Percentiles rank a stretch among this genome's conserved stretches.
Evolutionary conservation across 2,797 vertebrate genomes (phyloP).

Genomic region (Muscicapa comitata): DNA sequence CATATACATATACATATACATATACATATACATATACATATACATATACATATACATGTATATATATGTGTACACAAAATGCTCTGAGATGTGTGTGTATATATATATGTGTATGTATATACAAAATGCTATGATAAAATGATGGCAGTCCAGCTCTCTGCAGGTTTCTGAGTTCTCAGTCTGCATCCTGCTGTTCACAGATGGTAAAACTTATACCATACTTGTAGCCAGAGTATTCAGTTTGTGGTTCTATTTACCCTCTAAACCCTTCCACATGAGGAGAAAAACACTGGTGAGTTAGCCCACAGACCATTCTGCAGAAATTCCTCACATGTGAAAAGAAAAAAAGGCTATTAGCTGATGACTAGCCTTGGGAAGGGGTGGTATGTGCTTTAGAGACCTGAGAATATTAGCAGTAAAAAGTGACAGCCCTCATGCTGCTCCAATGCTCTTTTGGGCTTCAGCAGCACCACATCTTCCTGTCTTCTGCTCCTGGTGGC

Average conservation of each 20-base stretch:
- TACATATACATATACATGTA: accelerated
- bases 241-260: background rate
- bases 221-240: background rate
- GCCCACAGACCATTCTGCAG: background rate
- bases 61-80: no score
- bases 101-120: background rate
- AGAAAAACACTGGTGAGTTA: background rate
- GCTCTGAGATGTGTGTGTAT: no score
- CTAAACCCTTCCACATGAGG: background rate
- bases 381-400: background rate
- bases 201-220: background rate
- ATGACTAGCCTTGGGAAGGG: background rate
- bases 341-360: background rate
- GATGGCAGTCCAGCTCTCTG: background rate
- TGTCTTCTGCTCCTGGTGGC: background rate
- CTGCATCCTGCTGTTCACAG: background rate
- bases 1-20: background rate
- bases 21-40: background rate
- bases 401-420: background rate
- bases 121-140: background rate
- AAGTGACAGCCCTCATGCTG: background rate
- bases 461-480: background rate
- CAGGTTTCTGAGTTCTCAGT: background rate
- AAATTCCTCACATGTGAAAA: background rate
- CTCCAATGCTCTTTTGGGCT: background rate